phyloP scores from a whole-genome alignment of 1,140 invertebrate species.

The Helicoverpa armigera region DNA sequence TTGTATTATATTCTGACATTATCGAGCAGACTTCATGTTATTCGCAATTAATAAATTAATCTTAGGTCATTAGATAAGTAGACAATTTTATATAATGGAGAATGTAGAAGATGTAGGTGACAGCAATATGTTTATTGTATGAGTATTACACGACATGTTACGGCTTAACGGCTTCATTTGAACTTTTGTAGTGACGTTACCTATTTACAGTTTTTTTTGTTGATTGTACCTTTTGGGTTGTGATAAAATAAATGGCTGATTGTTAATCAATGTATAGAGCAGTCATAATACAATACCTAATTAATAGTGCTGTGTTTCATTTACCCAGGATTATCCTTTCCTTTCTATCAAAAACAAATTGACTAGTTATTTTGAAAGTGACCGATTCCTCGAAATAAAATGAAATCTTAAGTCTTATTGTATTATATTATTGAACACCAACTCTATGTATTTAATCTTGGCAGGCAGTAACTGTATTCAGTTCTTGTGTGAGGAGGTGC shows the following conservation, averaged over 20 bases:
- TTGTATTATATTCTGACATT: conserved; percentile 79
- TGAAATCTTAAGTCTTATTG: too few relatives aligned
- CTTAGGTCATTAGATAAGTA: conserved; percentile 65
- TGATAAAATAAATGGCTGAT: conserved; percentile 62
- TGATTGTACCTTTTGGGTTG: conserved; percentile 63
- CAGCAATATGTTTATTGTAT: conserved; percentile 29
- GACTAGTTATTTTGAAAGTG: too few relatives aligned
- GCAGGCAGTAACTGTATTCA: too few relatives aligned
- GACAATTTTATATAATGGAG: conserved; percentile 69
- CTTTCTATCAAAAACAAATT: background rate
- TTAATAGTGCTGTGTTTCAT: conserved; percentile 44
- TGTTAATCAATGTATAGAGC: conserved; percentile 61
- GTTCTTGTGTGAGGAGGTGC: too few relatives aligned
- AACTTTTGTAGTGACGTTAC: conserved; percentile 52
- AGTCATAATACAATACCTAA: conserved; percentile 55
- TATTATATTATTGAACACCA: too few relatives aligned
- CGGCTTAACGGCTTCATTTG: conserved; percentile 55
- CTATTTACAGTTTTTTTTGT: conserved; percentile 53
- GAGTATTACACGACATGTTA: conserved; percentile 52
- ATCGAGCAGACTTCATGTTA: conserved; percentile 69
- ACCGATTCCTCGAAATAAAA: too few relatives aligned
- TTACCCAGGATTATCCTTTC: background rate
- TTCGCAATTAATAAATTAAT: conserved; percentile 61
- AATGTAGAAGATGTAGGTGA: conserved; percentile 43
- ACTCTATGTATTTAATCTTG: too few relatives aligned